Base-by-base conservation (phyloP, 2,888 invertebrate genomes). In the Pammene aurita region DNA sequence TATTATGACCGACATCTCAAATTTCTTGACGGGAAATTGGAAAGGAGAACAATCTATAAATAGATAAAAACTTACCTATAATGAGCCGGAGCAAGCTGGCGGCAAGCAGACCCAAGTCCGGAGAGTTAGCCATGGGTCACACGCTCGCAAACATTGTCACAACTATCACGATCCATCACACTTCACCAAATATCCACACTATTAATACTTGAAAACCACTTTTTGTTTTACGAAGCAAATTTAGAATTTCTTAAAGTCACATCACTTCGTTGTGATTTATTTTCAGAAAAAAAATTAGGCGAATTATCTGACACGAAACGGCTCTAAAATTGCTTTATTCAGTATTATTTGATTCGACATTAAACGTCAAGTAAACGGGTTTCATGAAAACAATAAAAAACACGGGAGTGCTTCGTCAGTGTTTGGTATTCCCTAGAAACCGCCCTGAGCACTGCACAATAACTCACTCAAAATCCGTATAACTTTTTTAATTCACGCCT, bases 1-100 rank as follows among this genome's bases (percentile, higher is more conserved):
- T n/a, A n/a, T n/a, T n/a, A n/a, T n/a, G n/a, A n/a, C n/a, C n/a
- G n/a, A 26, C 26, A 1, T 26, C 26, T 26, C 26, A 26, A 26
- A 2, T 26, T 26, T 26, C 4, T 26, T 26, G 26, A 26, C 1
- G 26, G 26, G n/a, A 1, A 26, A 26, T 18, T 10, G 6, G 18
- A 46, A 46, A 14, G 0, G 14, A 46, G 14, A 46, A 46, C 10
- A 0, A 5, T 42, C 1, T 42, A 9, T 42, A 5, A 10, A 26
- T 26, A 5, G 4, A n/a, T 13, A 5, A 34, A 10, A 60, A 94
- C 94, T 94, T 84, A 94, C 94, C 94, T 76, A 94, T 94, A 75
- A 94, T 93, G 75, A 94, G 93, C 89, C 94, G 93, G 75, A 94
- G 93, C 72, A 94, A 90, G 86, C 93, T 94, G 81, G 94, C 94